Conservation (phyloP, 2,797 vertebrate genomes). For the Coccyzus lansbergi region DNA sequence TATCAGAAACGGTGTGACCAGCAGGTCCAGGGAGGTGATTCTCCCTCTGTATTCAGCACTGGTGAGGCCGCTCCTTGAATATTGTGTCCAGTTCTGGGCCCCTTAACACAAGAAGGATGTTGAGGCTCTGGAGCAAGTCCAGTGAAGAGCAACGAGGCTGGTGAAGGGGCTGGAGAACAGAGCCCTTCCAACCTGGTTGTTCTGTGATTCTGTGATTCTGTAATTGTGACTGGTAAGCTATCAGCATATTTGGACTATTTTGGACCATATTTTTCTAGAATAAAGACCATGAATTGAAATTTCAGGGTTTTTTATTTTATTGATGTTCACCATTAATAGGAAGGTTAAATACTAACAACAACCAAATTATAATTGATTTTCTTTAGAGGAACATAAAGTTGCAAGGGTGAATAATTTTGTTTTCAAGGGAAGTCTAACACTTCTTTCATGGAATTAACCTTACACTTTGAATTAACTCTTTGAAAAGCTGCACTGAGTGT, state of each 20-base stretch:
- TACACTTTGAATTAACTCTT: slow-evolving; percentile 51
- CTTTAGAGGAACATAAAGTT: slow-evolving; percentile 46
- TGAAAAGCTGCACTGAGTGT: not conserved
- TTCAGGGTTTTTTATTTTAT: slow-evolving; percentile 28
- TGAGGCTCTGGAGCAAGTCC: too few species aligned
- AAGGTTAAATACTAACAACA: slow-evolving; percentile 34
- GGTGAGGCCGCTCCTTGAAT: too few species aligned
- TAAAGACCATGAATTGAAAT: not conserved
- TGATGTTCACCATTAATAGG: not conserved
- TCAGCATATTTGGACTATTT: not conserved
- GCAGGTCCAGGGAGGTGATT: too few species aligned
- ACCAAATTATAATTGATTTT: slow-evolving; percentile 46
- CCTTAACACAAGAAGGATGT: too few species aligned
- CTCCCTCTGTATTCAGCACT: too few species aligned
- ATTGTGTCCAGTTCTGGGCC: too few species aligned
- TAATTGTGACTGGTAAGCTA: not conserved
- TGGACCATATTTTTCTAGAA: not conserved
- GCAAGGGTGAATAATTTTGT: slow-evolving; percentile 45
- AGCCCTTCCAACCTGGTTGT: too few species aligned
- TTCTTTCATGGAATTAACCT: slow-evolving; percentile 13
- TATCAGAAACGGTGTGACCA: too few species aligned
- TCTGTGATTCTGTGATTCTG: too few species aligned
- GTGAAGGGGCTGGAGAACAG: too few species aligned
- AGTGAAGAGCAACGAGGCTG: too few species aligned
- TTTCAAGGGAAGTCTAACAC: slow-evolving; percentile 30